Base-by-base conservation (phyloP, 2,797 vertebrate genomes). In the Labeo calbasu region DNA sequence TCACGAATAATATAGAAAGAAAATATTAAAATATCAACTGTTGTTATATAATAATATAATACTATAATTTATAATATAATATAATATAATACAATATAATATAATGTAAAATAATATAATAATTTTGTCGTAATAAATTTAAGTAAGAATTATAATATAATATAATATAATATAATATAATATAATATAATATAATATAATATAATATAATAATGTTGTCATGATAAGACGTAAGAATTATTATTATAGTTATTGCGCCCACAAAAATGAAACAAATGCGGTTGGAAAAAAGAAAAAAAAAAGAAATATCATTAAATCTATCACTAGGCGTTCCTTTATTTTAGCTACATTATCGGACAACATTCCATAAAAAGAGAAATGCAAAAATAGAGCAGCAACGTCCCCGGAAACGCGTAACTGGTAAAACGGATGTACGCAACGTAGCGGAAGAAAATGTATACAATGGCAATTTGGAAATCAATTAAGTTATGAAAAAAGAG, bases 401-500 rank as follows among this genome's bases (percentile, higher is more conserved):
- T 19, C 2, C 43, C 65, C 48, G 77, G 79, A 78, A 28, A 48
- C 36, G 85, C 91, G 91, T 92, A 88, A 91, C 90, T 21, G 86
- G 65, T 88, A 89, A 92, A 93, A 78, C 92, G 94, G 94, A 95
- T 91, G 90, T 68, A 86, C 86, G 85, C 61, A 36, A 79, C 23
- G n/a, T 79, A 87, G 85, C 88, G 88, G 89, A 89, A 90, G 80
- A 87, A 86, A 61, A 84, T 89, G 90, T 90, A 91, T 88, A 91
- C 90, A 94, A 92, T 89, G 83, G 83, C 89, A 88, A 92, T 93
- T 92, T 90, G 87, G 93, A 95, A 95, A 95, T 95, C 94, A 95
- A 95, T 95, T 95, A 96, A 95, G 92, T 95, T 94, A 93, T 95
- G 94, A 95, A 95, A 95, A 89, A 89, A 96, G 95, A 94, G 84